These are phyloP conservation scores for Protaetia brevitarsis DNA, from an alignment of 1,140 invertebrate species.

Conservation along the genomic window DNA sequence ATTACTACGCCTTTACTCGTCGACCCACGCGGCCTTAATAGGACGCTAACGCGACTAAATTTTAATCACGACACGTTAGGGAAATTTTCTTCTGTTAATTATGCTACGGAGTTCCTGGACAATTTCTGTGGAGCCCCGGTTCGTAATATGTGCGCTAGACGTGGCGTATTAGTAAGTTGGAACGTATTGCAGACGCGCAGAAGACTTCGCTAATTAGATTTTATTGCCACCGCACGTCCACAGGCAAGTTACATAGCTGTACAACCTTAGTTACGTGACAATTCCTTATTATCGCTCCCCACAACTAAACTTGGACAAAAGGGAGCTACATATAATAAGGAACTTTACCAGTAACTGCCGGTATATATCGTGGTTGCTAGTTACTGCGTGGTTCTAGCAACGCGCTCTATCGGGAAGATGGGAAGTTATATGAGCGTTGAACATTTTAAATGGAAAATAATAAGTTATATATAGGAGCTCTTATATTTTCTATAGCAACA, in stretches of 20 bases:
- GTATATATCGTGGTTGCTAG: too few relatives aligned
- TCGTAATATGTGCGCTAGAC: background rate
- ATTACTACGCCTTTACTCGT: background rate
- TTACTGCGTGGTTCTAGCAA: too few relatives aligned
- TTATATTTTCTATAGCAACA: too few relatives aligned
- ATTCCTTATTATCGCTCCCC: background rate
- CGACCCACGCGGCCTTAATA: background rate
- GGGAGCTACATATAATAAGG: too few relatives aligned
- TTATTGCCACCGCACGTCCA: background rate
- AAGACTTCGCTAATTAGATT: background rate
- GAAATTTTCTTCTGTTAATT: conserved; percentile 18
- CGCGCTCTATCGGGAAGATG: too few relatives aligned
- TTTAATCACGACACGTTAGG: conserved; percentile 13
- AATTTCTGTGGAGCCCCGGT: background rate
- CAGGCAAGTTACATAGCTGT: background rate
- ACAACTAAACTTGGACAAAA: too few relatives aligned
- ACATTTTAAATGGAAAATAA: too few relatives aligned
- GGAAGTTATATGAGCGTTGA: too few relatives aligned
- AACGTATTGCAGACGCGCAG: background rate
- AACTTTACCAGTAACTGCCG: too few relatives aligned
- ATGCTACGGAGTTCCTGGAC: background rate
- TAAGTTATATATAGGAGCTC: too few relatives aligned
- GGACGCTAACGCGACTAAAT: background rate
- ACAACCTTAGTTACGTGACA: background rate
- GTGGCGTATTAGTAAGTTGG: background rate